phyloP scores from a whole-genome alignment of 2,888 invertebrate genomes.

The Ormyrus pomaceus region DNA sequence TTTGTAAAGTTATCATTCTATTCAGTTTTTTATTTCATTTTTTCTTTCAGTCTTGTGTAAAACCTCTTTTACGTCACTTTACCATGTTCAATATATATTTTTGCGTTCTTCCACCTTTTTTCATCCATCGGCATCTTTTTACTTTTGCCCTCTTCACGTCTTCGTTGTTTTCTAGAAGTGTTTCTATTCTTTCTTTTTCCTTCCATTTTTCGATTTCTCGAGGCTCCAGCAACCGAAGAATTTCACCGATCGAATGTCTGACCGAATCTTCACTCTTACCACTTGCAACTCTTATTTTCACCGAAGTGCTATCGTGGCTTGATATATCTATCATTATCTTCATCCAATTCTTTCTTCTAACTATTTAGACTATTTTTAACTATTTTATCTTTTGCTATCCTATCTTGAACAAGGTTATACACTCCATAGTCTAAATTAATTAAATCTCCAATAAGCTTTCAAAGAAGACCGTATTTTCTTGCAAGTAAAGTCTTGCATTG shows the following conservation, averaged over 20 bases:
- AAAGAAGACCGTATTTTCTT: too few relatives aligned
- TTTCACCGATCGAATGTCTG: constrained; percentile 44
- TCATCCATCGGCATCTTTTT: not conserved
- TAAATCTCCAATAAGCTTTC: too few relatives aligned
- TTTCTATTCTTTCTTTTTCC: constrained; percentile 15
- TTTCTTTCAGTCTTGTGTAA: too few relatives aligned
- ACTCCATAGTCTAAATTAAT: too few relatives aligned
- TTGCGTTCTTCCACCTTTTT: not conserved
- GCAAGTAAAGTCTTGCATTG: too few relatives aligned
- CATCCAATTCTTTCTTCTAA: not conserved
- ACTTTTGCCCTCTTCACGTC: not conserved
- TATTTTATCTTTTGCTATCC: too few relatives aligned
- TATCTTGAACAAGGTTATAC: too few relatives aligned
- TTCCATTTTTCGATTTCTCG: constrained; percentile 7
- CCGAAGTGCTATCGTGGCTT: constrained; percentile 24
- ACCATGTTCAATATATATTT: not conserved
- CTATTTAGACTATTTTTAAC: too few relatives aligned
- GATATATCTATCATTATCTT: constrained; percentile 41
- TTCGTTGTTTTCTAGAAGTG: not conserved
- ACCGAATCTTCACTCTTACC: constrained; percentile 27
- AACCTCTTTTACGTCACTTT: not conserved
- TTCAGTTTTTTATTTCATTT: too few relatives aligned
- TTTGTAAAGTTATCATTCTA: too few relatives aligned
- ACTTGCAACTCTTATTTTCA: constrained; percentile 38
- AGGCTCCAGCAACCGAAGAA: constrained; percentile 4